Conservation (phyloP, 2,888 invertebrate species). For the Ennomos erosarius region DNA sequence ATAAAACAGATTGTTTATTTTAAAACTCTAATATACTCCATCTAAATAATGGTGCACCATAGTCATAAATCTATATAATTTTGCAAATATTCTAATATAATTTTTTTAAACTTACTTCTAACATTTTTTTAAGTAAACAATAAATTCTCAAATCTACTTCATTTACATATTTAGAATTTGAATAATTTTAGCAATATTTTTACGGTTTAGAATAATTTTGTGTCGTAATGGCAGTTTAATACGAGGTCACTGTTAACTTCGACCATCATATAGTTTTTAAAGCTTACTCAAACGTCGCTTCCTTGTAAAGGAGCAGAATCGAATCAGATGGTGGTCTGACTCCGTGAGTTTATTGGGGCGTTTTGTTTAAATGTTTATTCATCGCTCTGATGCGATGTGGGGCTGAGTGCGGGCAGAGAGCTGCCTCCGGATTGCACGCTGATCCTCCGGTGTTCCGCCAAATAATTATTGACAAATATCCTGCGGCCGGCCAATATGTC, state of each 20-base stretch:
- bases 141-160: slow-evolving; percentile 62
- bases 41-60: slow-evolving; percentile 80
- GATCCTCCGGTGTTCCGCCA: slow-evolving; percentile 85
- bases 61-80: slow-evolving; percentile 72
- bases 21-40: slow-evolving; percentile 61
- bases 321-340: slow-evolving; percentile 3
- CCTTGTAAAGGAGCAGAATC: slow-evolving; percentile 17
- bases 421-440: slow-evolving; percentile 84
- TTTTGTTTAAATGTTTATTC: slow-evolving; percentile 58
- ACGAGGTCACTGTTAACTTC: slow-evolving; percentile 17
- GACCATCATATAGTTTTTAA: slow-evolving; percentile 15
- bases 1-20: slow-evolving; percentile 53
- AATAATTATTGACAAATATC: slow-evolving; percentile 86
- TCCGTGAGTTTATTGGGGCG: slow-evolving; percentile 33
- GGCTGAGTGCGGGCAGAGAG: slow-evolving; percentile 82
- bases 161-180: slow-evolving; percentile 61
- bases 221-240: slow-evolving; percentile 36
- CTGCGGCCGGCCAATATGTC: slow-evolving; percentile 85
- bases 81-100: slow-evolving; percentile 51
- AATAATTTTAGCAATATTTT: slow-evolving; percentile 41
- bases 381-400: slow-evolving; percentile 83
- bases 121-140: slow-evolving; percentile 63
- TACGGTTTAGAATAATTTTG: slow-evolving; percentile 37
- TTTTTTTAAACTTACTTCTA: slow-evolving; percentile 49
- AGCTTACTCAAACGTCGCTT: slow-evolving; percentile 38